Base-by-base conservation (phyloP, 2,113 vertebrate species). In the Clarias macrocephalus region DNA sequence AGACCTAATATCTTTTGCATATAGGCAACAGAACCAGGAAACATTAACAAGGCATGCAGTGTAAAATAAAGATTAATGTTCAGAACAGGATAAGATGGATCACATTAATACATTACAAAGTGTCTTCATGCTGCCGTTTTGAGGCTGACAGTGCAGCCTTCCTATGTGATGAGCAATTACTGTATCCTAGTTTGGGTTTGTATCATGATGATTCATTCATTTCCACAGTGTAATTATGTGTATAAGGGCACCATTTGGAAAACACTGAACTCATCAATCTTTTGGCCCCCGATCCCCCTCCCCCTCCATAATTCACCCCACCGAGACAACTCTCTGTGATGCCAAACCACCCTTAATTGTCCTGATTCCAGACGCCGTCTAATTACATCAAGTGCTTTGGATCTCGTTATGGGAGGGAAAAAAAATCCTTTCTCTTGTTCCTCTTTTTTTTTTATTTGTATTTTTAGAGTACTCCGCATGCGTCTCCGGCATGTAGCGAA, bases 261-360 rank as follows among this genome's bases (percentile, higher is more conserved):
- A 95, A 93, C 91, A 93, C 93, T 93, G 93, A 93, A 92, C 93
- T 95, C 94, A 95, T 95, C 94, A 94, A 94, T 95, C 94, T 94
- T 94, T 94, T 92, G 91, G 91, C 88, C 81, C 90, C 91, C 88
- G 42, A 91, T 92, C 92, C 90, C 89, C 11, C 25, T 9, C 3
- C 56, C 15, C 23, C 54, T 57, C 33, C 2, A 85, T 94, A 93
- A 93, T 92, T 91, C 90, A 86, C 88, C 91, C 92, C 91, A 91
- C 93, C 92, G 93, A 94, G 93, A 92, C 85, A 91, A 91, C 89
- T 92, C 92, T 90, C 86, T 91, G 91, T 92, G 92, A 93, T 89
- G 88, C 90, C 91, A 93, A 93, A 93, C 91, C 81, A n/a, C 92
- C 91, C 92, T 92, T 95, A 95, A 95, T 94, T 94, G 94, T 94